Base-by-base conservation (phyloP, 1,140 invertebrate genomes). In the Oreohelix idahoensis region DNA sequence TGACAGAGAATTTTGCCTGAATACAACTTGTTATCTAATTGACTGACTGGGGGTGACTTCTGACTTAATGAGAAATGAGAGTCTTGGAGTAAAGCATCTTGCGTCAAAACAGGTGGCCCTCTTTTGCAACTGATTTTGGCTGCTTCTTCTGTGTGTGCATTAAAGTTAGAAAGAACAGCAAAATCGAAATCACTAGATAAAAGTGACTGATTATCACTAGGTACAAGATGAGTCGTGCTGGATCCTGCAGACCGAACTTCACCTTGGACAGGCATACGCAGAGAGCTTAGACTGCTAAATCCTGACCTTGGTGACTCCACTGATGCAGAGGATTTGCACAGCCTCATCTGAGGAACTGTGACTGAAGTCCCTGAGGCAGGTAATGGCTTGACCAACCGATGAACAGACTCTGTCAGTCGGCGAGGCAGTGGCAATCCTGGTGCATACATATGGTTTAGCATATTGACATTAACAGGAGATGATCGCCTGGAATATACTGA, bases 361-460 rank as follows among this genome's bases (percentile, higher is more conserved):
- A 84, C 58, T 49, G 83, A 76, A 26, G 76, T 79, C 32, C 86
- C 86, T 51, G 80, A 84, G 23, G 84, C 80, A n/a, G 85, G 85
- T 45, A 88, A 39, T 20, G 87, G 87, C 42, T 88, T 88, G 23
- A 88, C 87, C 66, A 88, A 36, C 29, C 86, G 66, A 80, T 88
- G 87, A 66, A 88, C 84, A 39, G 87, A 88, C 70, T 88, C 87
- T 71, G 87, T 88, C 26, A 88, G 71, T 66, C 85, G 84, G 20
- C 85, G 81, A 20, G 87, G 87, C 32, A 86, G 83, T 17, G 87
- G 87, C 38, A 88, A 75, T 39, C 84, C 87, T 53, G 87, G 83
- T 71, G 87, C 87, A 84, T 86, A 88, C 13, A 88, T 83, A 76
- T 87, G 86, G 42, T 86, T 86, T 51, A 87, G 76, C 83, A 86